Evolutionary conservation across 2,888 invertebrate genomes (phyloP).

Genomic region (Erannis defoliaria): DNA sequence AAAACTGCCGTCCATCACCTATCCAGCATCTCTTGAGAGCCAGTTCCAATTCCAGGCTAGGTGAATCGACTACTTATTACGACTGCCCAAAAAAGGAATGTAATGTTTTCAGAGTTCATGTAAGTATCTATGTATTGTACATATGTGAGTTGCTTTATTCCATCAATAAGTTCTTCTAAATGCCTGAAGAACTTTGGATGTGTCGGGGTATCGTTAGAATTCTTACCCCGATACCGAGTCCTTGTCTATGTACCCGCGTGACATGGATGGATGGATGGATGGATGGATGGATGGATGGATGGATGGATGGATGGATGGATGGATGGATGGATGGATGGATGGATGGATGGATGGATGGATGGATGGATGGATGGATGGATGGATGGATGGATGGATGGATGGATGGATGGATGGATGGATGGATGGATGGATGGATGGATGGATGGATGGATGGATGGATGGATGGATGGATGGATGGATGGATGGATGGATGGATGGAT

Average conservation of each 20-base stretch:
- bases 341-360: slow-evolving; percentile 13
- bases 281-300: slow-evolving; percentile 13
- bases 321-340: slow-evolving; percentile 13
- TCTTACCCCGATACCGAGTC: too few relatives aligned
- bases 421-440: slow-evolving; percentile 12
- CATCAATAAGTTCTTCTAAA: too few relatives aligned
- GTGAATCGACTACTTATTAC: too few relatives aligned
- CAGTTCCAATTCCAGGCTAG: too few relatives aligned
- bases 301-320: slow-evolving; percentile 13
- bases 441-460: background rate
- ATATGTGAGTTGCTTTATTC: too few relatives aligned
- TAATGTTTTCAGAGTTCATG: too few relatives aligned
- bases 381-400: slow-evolving; percentile 11
- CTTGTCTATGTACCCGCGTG: too few relatives aligned
- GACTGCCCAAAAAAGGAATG: too few relatives aligned
- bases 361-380: slow-evolving; percentile 10
- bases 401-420: slow-evolving; percentile 5
- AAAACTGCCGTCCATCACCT: too few relatives aligned
- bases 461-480: background rate
- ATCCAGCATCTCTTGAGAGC: too few relatives aligned
- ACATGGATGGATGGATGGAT: slow-evolving; percentile 4
- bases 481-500: background rate
- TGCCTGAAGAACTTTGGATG: background rate
- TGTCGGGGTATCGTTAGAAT: too few relatives aligned
- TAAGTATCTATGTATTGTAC: too few relatives aligned